A percentile compares a stretch with the other conserved stretches of the same genome.
Evolutionary conservation across 2,797 vertebrate genomes (phyloP).

Genomic region (Crenichthys baileyi): DNA sequence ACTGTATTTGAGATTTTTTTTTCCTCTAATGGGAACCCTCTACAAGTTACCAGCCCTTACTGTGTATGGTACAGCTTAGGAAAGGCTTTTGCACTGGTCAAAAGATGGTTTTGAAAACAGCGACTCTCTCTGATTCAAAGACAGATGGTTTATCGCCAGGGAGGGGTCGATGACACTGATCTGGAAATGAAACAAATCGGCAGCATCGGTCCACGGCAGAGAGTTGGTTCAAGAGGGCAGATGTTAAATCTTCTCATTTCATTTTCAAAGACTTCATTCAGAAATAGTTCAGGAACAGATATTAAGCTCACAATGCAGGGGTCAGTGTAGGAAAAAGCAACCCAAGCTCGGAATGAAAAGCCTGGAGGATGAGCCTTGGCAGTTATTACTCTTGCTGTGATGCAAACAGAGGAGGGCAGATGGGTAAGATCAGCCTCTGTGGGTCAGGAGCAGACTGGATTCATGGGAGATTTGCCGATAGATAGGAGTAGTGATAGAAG

Average conservation of each 20-base stretch:
- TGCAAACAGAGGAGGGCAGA: slow-evolving; percentile 14
- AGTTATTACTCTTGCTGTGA: slow-evolving; percentile 30
- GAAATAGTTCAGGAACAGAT: slow-evolving; percentile 34
- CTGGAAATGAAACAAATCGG: slow-evolving; percentile 42
- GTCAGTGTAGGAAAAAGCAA: slow-evolving; percentile 39
- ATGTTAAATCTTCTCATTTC: slow-evolving; percentile 49
- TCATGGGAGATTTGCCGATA: slow-evolving; percentile 28
- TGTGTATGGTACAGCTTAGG: neutral
- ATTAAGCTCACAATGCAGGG: slow-evolving; percentile 31
- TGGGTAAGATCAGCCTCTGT: neutral
- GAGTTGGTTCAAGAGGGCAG: slow-evolving; percentile 26
- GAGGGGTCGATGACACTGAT: slow-evolving; percentile 34
- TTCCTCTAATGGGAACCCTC: neutral
- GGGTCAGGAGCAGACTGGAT: slow-evolving; percentile 19
- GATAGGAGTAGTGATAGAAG: slow-evolving; percentile 25
- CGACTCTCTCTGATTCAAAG: slow-evolving; percentile 22
- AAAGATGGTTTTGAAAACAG: neutral
- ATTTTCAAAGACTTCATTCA: slow-evolving; percentile 51
- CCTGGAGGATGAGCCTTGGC: slow-evolving; percentile 22
- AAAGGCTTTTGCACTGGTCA: neutral
- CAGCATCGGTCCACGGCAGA: neutral
- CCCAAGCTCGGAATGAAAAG: slow-evolving; percentile 24
- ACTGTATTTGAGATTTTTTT: too few relatives aligned
- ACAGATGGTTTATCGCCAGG: slow-evolving; percentile 57
- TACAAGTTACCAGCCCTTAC: neutral